Evolutionary conservation across 2,797 vertebrate species (phyloP), one percentile per base, ranked within the genome.

Genomic region (Calcarius lapponicus): DNA sequence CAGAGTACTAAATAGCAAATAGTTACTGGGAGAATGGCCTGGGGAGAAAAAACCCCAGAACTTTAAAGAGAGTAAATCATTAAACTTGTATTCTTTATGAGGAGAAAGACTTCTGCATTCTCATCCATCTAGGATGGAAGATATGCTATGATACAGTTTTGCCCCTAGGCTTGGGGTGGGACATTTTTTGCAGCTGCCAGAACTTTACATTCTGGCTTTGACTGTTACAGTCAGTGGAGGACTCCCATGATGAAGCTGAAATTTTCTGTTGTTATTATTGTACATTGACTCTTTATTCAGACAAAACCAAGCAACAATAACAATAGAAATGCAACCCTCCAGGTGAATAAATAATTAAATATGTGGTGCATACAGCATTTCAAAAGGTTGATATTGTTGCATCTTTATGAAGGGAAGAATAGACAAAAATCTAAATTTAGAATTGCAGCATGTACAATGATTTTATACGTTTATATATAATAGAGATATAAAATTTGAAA

Each of bases 1-100:
- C 51, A 62, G 54, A 26, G 34, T 51, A 38, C 7, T 80, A 64
- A 74, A 54, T 67, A 31, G 2, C 13, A 25, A 25, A 2, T 42
- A 73, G 10, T 45, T 57, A 40, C 13, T 60, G 38, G 32, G 25
- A 70, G 13, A 89, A 19, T 42, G 8, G 67, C 5, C 4, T 54
- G 9, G n/a, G 1, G 9, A 6, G 1, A 2, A n/a, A 29, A 24
- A 40, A 4, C 1, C 5, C 10, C 36, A 61, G 8, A 16, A n/a
- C 17, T 50, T 66, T 17, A 62, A 64, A 72, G 13, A 62, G 14
- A 58, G 2, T 62, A 64, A 66, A 85, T 3, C 3, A 4, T 13
- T 70, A 24, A 62, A 80, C 11, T 40, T 73, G 4, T 85, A 32
- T 18, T 47, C 29, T 53, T 89, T 67, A 22, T 40, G 34, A 81